Evolutionary conservation across 2,113 vertebrate species (phyloP), one percentile per base, ranked within the genome.

Genomic region (Indicator maculatus): DNA sequence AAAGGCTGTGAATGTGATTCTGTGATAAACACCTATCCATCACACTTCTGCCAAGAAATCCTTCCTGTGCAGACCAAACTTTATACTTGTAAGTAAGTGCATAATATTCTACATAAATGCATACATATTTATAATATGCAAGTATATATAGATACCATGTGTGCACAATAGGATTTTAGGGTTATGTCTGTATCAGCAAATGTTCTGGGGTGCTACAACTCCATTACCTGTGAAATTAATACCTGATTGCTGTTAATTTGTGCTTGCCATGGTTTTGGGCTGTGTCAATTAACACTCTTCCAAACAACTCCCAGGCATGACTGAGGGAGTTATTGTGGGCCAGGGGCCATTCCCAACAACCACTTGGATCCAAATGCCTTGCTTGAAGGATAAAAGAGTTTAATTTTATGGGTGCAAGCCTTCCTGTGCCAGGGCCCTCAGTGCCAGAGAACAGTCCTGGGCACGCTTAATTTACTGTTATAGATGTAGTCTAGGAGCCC

Each of bases 401-500:
- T 94, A 81, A 88, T 72, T 76, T 80, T 95, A 90, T 39, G 91
- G 90, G 76, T 86, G 88, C 53, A 90, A 94, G 59, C 80, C 76
- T 53, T 90, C 61, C 53, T 83, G 44, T 94, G 92, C 96, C 93
- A 90, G 90, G 76, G 88, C 69, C 91, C 41, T 93, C 3, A 0
- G 61, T 95, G 95, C 96, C 96, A 96, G 93, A 88, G 83, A 96
- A 96, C 96, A 96, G 93, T 90, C 92, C 96, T 78, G 83, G 96
- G 80, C 96, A 96, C 4, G 86, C 95, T 92, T 93, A 95, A 90
- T 94, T 95, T 92, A 88, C 86, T 86, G 88, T 86, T 92, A 88
- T 83, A 96, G 92, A 77, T 86, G 70, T 19, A 92, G 92, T 86
- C 86, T 96, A 3, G 83, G 83, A 96, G 95, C 96, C 96, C 90